Base-by-base conservation (phyloP, 64 coral and sea anemone genomes). In the Platygyra sinensis region DNA sequence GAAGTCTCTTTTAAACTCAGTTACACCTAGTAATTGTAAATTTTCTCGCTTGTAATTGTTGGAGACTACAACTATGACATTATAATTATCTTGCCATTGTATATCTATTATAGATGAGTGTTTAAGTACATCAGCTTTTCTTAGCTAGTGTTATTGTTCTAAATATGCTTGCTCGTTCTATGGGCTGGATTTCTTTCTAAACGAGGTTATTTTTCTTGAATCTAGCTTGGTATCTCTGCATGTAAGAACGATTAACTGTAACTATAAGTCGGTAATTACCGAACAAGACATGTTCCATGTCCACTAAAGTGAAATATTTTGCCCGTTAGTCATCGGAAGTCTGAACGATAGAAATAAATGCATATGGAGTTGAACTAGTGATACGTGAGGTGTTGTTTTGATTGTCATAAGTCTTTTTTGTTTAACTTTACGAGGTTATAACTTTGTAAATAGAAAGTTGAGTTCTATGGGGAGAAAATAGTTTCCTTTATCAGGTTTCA, bases 321-420 rank as follows among this genome's bases (percentile, higher is more conserved):
- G 24, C 38, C 38, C 49, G 69, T 51, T 39, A 63, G 36, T 85
- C 81, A 85, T 85, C 81, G 80, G 80, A 82, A 82, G 20, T 67
- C 80, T 36, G 33, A 38, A 31, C 30, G 31, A 67, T 49, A 46
- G 59, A 83, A 82, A 65, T 67, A 67, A 65, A 83, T 61, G 10
- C 80, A n/a, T 13, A 13, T n/a, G 2, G 30, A 65, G 17, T n/a
- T 65, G 31, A 12, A 42, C n/a, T n/a, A n/a, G n/a, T 30, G 19
- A 49, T 33, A 83, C 59, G 59, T 64, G 80, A 65, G 60, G 6
- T 11, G 30, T 80, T 80, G 60, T 63, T 65, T 83, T 65, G 60
- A 42, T 46, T 83, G 33, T 65, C 29, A 18, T 38, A 33, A 69
- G 14, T 24, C 20, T n/a, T 85, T 85, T 71, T 19, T 25, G 6